Conservation (phyloP, 1,140 invertebrate species). For the Palaemon carinicauda region DNA sequence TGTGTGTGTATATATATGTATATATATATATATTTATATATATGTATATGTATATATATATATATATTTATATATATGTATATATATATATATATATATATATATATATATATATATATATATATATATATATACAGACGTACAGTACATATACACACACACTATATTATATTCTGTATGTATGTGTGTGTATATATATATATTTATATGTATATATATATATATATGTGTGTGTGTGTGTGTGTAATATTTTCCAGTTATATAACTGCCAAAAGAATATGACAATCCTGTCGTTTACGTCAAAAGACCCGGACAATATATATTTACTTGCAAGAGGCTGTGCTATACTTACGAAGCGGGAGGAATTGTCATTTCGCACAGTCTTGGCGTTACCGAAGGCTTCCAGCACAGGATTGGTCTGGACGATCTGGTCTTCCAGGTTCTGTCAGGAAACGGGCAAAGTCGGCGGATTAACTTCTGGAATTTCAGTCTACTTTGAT, state of each 20-base stretch:
- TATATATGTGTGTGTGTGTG: too few species aligned
- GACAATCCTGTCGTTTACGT: background rate
- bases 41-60: too few species aligned
- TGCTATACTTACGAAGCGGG: slow-evolving; percentile 92
- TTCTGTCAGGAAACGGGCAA: slow-evolving; percentile 65
- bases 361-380: slow-evolving; percentile 99
- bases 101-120: too few species aligned
- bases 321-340: background rate
- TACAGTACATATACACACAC: too few species aligned
- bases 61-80: too few species aligned
- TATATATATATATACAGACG: too few species aligned
- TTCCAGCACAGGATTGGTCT: slow-evolving; percentile 99
- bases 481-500: background rate
- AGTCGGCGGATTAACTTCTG: background rate
- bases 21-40: too few species aligned
- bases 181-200: too few species aligned
- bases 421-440: slow-evolving; percentile 97
- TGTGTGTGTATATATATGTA: too few species aligned
- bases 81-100: too few species aligned
- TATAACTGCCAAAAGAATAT: background rate
- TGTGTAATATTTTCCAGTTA: background rate
- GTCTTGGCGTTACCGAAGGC: slow-evolving; percentile 99
- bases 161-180: too few species aligned
- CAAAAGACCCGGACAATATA: background rate
- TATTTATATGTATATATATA: too few species aligned